A percentile compares a stretch with the other conserved stretches of the same genome.
Conservation (phyloP, 2,113 vertebrate species). For the Tricholaema leucomelas region DNA sequence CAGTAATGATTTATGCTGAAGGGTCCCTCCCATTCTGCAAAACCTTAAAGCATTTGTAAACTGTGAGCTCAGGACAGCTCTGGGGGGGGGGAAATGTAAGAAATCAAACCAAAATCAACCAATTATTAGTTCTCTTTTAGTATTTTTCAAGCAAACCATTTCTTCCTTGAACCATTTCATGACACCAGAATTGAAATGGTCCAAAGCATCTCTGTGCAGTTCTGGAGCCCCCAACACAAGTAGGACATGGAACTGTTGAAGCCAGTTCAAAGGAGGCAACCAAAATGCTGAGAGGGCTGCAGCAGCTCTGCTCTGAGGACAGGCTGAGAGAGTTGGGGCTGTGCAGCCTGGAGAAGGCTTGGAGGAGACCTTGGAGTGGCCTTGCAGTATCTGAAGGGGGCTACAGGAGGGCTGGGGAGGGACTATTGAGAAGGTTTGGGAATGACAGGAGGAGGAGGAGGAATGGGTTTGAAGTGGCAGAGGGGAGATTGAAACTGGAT, state of each 20-base stretch:
- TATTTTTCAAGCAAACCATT: background rate
- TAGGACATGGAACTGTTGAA: no score
- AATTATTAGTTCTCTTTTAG: background rate
- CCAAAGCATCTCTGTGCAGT: background rate
- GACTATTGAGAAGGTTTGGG: no score
- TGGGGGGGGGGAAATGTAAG: background rate
- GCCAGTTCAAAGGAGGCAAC: no score
- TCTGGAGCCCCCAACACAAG: no score
- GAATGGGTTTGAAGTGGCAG: no score
- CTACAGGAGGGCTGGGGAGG: no score
- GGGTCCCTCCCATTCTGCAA: background rate
- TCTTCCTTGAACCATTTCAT: background rate
- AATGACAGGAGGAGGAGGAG: no score
- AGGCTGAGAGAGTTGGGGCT: background rate
- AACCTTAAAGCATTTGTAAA: background rate
- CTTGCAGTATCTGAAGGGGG: no score
- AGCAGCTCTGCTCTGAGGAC: background rate
- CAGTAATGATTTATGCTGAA: background rate
- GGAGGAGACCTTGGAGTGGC: no score
- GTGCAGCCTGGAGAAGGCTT: no score
- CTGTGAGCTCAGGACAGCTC: background rate
- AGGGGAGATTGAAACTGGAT: no score
- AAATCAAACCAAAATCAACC: background rate
- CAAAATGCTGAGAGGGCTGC: no score
- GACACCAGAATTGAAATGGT: background rate